Conservation (phyloP, 2,888 invertebrate genomes). For the Eupithecia tripunctaria region DNA sequence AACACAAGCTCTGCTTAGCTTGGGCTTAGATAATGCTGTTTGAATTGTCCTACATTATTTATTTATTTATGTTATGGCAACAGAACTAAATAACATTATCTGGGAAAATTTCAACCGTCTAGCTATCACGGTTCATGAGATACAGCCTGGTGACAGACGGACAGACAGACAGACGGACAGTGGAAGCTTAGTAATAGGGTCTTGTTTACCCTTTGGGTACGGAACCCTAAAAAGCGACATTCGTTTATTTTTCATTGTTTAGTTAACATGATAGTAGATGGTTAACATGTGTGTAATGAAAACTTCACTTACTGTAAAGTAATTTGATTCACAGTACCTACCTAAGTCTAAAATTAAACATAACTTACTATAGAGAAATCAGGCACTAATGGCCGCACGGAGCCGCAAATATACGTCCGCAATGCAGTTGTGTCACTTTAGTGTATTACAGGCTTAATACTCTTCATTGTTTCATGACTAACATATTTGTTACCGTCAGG, state of each 20-base stretch:
- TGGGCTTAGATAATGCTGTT: too few relatives aligned
- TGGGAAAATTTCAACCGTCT: too few relatives aligned
- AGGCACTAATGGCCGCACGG: slow-evolving; percentile 5
- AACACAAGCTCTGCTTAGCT: too few relatives aligned
- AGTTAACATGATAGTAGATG: neutral
- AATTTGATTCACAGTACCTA: neutral
- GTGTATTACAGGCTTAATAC: neutral
- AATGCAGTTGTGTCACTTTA: slow-evolving; percentile 16
- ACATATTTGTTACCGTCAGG: neutral
- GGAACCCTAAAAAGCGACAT: too few relatives aligned
- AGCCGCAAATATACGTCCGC: slow-evolving; percentile 10
- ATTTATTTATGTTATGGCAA: too few relatives aligned
- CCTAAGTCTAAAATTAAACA: neutral
- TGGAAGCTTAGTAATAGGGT: too few relatives aligned
- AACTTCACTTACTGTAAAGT: neutral
- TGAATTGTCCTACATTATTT: too few relatives aligned
- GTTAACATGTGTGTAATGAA: neutral
- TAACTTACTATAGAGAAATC: neutral
- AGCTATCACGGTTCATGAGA: too few relatives aligned
- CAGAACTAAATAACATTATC: too few relatives aligned
- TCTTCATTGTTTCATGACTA: neutral
- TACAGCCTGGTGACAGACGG: too few relatives aligned
- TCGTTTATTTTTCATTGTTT: neutral
- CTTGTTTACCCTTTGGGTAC: too few relatives aligned
- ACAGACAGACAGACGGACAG: too few relatives aligned